Conservation (phyloP, 2,113 vertebrate genomes). For the Noctilio leporinus region DNA sequence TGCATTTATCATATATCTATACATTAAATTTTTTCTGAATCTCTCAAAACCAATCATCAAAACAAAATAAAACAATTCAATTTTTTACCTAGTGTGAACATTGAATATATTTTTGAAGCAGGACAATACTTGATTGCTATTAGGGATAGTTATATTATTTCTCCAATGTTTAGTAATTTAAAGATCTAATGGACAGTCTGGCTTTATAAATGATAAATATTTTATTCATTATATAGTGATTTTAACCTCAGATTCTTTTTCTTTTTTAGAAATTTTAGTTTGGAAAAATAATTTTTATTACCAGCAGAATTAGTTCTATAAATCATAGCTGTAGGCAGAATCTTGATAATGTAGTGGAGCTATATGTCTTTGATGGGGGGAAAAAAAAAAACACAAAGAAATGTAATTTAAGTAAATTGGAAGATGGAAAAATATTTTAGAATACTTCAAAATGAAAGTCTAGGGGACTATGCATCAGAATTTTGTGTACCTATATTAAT, state of each 20-base stretch:
- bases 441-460: slow-evolving; percentile 13
- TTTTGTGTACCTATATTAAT: slow-evolving; percentile 11
- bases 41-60: not conserved
- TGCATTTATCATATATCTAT: not conserved
- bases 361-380: not conserved
- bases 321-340: not conserved
- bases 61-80: not conserved
- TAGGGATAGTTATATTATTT: not conserved
- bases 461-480: not conserved
- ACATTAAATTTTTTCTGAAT: not conserved
- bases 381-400: not conserved
- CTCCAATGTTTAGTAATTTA: not conserved
- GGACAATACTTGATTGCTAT: not conserved
- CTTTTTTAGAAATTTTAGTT: not conserved
- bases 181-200: not conserved
- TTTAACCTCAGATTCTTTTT: slow-evolving; percentile 41
- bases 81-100: not conserved
- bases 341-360: not conserved
- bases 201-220: not conserved
- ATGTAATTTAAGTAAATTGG: not conserved
- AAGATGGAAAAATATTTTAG: not conserved
- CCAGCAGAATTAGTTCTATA: not conserved
- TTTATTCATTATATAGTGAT: slow-evolving; percentile 38
- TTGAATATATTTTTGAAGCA: not conserved
- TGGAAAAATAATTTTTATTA: not conserved